Base-by-base conservation (phyloP, 2,888 invertebrate genomes). In the Heliconius ethilla region DNA sequence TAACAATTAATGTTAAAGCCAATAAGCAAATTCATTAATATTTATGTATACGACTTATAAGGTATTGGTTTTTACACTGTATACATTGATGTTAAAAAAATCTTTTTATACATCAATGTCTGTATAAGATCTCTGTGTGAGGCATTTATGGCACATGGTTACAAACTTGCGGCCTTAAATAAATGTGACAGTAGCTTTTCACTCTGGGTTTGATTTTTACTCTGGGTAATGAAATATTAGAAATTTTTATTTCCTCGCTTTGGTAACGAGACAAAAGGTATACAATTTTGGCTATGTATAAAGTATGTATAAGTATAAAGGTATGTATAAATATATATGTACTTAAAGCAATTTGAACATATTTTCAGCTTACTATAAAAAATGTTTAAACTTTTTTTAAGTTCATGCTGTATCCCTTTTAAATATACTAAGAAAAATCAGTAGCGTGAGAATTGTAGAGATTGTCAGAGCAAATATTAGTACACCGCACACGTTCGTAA, bases 401-500 rank as follows among this genome's bases (percentile, higher is more conserved):
- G 18, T 45, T 15, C 45, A 45, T 18, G 51, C 18, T 15, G 45
- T 45, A 45, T 45, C 15, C 15, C 13, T 51, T 33, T 33, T 33
- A 33, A 7, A 33, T 33, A 33, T 33, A 69, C 25, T 45, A 29
- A 59, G 27, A 77, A 73, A 77, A 55, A 59, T 62, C 74, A 45
- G 77, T 77, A 77, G 77, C 67, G 59, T 65, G 40, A 74, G 62
- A 77, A 67, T 67, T 18, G 22, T 62, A 45, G 40, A 72, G 66
- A 59, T 37, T 45, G 77, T 59, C 62, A 74, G 59, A 73, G 45
- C 66, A 73, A 74, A 74, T 74, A 67, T 74, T 74, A 77, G 74
- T 69, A 73, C 65, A 37, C 73, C 37, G 51, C 73, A 74, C 74
- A 77, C 74, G 67, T 74, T 59, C 67, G 73, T 45, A 74, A 73